phyloP scores from a whole-genome alignment of 2,888 invertebrate species.

The Aplocera efformata region DNA sequence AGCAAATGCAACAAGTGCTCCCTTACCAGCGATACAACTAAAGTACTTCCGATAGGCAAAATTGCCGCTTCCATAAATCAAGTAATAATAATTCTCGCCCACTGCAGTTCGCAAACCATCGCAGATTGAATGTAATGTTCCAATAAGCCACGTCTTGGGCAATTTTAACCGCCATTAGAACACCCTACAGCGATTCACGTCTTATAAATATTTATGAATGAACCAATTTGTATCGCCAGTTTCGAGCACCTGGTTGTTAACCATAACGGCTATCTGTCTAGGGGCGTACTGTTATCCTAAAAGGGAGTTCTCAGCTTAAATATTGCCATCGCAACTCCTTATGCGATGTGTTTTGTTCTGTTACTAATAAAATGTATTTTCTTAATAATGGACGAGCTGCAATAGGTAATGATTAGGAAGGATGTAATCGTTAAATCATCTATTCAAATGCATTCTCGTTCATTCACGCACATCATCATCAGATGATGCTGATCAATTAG shows the following conservation, averaged over 20 bases:
- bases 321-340: conserved; percentile 47
- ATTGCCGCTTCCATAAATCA: conserved; percentile 59
- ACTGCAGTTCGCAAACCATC: conserved; percentile 48
- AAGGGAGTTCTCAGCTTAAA: conserved; percentile 52
- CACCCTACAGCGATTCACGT: conserved; percentile 50
- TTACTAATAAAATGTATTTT: conserved; percentile 33
- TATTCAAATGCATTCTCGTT: too few relatives aligned
- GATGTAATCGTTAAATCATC: too few relatives aligned
- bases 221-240: conserved; percentile 45
- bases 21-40: conserved; percentile 11
- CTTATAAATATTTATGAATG: conserved; percentile 68
- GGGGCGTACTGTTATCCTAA: conserved; percentile 46
- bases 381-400: conserved; percentile 24
- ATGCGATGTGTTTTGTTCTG: conserved; percentile 32
- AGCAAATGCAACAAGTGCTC: conserved; percentile 6
- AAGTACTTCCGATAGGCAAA: conserved; percentile 56
- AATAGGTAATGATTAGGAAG: too few relatives aligned
- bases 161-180: conserved; percentile 62
- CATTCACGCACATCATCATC: too few relatives aligned
- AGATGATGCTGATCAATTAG: too few relatives aligned
- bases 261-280: conserved; percentile 46
- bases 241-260: conserved; percentile 40
- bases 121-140: conserved; percentile 60
- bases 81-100: conserved; percentile 54
- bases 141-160: conserved; percentile 56